Base-by-base conservation (phyloP, 2,888 invertebrate species). In the Drosophila niveifrons region DNA sequence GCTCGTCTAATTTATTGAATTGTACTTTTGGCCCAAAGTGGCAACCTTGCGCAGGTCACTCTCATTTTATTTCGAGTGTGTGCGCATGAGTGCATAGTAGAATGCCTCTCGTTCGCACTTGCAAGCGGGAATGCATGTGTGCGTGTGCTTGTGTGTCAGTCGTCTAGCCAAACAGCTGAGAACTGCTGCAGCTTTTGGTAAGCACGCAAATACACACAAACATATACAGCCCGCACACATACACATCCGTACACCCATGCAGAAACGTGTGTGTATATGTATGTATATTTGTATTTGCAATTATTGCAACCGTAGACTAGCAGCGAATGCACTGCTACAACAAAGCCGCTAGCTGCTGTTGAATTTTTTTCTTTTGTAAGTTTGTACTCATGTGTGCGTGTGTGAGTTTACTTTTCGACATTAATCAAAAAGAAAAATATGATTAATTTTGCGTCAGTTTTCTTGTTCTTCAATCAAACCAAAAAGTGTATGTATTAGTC, bases 161-260 rank as follows among this genome's bases (percentile, higher is more conserved):
- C 31, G 62, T 69, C 59, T 74, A 62, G 52, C 55, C 72, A 82
- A 82, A 82, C 82, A 82, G 87, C 82, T 82, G 82, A 82, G 87
- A 65, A 67, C 48, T 63, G 64, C 65, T 66, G 68, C 77, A 73
- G 59, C 62, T 70, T 61, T 63, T 57, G 66, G 63, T 58, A 58
- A 68, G 61, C 64, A 66, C 68, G 66, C 50, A 57, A 61, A 58
- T 57, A 57, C 61, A 59, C 55, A 67, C 57, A 51, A 43, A 63
- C 34, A 44, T 43, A 41, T 52, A 9, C 9, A 51, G 31, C 41
- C 34, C 50, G 34, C 13, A 50, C 31, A 64, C 48, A n/a, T 17
- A 44, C 13, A 8, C n/a, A 36, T 31, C 28, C 41, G 44, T 43
- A 39, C 47, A 28, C n/a, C 18, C 7, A 13, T 15, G 39, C 7